Evolutionary conservation across 2,797 vertebrate genomes (phyloP), one percentile per base, ranked within the genome.

Genomic region (Odontamblyopus rebecca): DNA sequence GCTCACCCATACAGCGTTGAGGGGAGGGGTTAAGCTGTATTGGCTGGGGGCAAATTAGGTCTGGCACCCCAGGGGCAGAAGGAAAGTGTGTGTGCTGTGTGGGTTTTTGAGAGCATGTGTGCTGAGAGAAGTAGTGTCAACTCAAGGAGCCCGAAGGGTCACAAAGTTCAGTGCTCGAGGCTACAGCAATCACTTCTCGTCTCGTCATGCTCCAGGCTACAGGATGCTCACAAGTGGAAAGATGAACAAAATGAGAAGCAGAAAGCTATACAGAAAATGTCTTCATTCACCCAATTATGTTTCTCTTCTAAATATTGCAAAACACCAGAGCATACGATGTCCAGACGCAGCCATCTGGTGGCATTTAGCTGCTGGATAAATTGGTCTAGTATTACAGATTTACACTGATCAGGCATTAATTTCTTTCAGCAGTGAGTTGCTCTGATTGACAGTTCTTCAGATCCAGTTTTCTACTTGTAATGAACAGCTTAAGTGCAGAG

Each of bases 21-120:
- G 80, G 84, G 85, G 88, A 87, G 88, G 86, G 90, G 89, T 93
- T 93, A 92, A 93, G 91, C 79, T 92, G 90, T 91, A 82, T 87
- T 84, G 86, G 86, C 90, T 91, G 32, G 90, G 88, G 92, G 88
- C 88, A 91, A 91, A 91, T 92, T 91, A 91, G 85, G 84, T 82
- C 84, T 85, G 87, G 85, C 85, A 92, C 85, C 89, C 78, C 68
- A 73, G 86, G 88, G 89, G 87, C 80, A 83, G 61, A 77, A 73
- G 73, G 81, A 81, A 82, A 87, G 70, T 75, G 75, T 85, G 71
- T 48, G 73, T 64, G 71, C 19, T 8, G 2, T 54, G 73, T 19
- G 73, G 61, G 73, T n/a, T 72, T 64, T 63, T 35, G 61, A 50
- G 66, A 68, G 64, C 51, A 74, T 80, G 67, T 75, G 81, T 76